A percentile compares a stretch with the other conserved stretches of the same genome.
Evolutionary conservation across 2,113 vertebrate species (phyloP).

Genomic region (Ciconia stormi): DNA sequence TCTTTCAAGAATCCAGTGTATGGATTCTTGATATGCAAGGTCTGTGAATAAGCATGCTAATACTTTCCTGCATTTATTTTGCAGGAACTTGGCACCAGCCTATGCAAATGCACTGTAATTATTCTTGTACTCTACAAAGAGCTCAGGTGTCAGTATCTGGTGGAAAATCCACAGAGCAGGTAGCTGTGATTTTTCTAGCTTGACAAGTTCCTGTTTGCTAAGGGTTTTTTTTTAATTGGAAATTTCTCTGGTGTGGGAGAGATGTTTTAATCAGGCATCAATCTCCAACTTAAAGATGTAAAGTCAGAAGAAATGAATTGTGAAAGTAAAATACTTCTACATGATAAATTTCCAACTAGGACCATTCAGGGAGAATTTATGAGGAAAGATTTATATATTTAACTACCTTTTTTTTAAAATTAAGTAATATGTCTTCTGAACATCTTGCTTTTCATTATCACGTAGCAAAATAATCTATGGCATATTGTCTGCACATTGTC

Average conservation of each 20-base stretch:
- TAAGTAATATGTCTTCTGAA: slow-evolving; percentile 45
- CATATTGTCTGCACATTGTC: background rate
- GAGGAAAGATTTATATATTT: slow-evolving; percentile 11
- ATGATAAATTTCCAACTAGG: background rate
- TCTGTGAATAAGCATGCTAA: background rate
- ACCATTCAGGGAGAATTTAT: background rate
- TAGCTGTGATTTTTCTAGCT: slow-evolving; percentile 44
- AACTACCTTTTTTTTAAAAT: background rate
- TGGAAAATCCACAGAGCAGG: slow-evolving; percentile 12
- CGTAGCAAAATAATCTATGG: slow-evolving; percentile 25
- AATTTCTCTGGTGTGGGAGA: slow-evolving; percentile 18
- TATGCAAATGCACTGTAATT: slow-evolving; percentile 47
- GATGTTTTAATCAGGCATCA: slow-evolving; percentile 47
- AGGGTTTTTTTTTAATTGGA: slow-evolving; percentile 41
- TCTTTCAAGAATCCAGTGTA: background rate
- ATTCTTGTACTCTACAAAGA: slow-evolving; percentile 13
- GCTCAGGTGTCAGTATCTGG: slow-evolving; percentile 12
- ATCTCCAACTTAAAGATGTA: background rate
- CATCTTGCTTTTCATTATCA: slow-evolving; percentile 32
- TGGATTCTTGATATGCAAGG: background rate
- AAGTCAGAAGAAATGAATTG: background rate
- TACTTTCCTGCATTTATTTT: background rate
- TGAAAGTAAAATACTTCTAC: background rate
- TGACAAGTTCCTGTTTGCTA: slow-evolving; percentile 33
- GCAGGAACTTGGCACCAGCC: background rate